These are phyloP conservation scores for Crossaster papposus DNA, from an alignment of 53 echinoderm and acorn worm species.

Conservation along the genomic window DNA sequence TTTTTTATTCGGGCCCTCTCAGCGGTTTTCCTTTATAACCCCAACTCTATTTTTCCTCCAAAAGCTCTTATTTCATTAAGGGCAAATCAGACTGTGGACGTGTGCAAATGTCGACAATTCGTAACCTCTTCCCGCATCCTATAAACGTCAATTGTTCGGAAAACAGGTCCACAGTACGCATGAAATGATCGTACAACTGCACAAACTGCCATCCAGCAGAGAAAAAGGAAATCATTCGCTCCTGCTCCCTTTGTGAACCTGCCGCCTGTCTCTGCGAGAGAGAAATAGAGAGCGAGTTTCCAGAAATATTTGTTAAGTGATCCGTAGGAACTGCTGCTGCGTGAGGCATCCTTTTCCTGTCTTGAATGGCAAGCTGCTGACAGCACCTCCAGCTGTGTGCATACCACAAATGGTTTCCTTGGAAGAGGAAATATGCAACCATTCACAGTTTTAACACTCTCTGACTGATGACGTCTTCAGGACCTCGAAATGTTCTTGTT, in stretches of 20 bases:
- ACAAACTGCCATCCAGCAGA: not conserved
- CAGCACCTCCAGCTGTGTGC: conserved; percentile 16
- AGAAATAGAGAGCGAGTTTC: no score
- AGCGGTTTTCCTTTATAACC: no score
- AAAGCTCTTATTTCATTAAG: no score
- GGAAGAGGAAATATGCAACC: not conserved
- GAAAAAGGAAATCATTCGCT: not conserved
- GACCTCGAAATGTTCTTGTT: not conserved
- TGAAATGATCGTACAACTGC: not conserved
- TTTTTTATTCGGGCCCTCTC: no score
- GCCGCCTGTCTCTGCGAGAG: not conserved
- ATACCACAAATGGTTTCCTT: conserved; percentile 4
- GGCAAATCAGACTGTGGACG: no score
- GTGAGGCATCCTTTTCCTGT: not conserved
- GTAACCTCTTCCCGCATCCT: no score
- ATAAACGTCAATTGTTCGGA: no score
- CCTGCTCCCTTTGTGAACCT: not conserved
- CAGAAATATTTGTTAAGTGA: conserved; percentile 6
- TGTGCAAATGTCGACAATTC: no score
- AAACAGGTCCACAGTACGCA: not conserved
- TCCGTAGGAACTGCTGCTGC: not conserved
- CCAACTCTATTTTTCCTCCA: no score
- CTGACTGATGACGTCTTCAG: conserved; percentile 7
- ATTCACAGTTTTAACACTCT: not conserved
- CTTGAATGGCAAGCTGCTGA: not conserved